phyloP scores from a whole-genome alignment of 2,888 invertebrate species.

The Physocephala rufipes region DNA sequence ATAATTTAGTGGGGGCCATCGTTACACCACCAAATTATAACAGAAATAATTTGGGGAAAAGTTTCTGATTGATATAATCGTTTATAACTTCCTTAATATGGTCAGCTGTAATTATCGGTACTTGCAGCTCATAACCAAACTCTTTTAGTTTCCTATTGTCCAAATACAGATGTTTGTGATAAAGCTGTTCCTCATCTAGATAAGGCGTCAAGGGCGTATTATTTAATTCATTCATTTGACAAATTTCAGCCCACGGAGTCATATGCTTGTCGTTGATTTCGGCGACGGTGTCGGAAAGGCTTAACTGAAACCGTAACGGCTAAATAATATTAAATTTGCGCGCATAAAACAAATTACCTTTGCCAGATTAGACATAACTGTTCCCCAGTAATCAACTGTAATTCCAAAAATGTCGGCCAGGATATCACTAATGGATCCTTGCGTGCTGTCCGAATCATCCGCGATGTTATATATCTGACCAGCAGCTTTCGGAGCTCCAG shows the following conservation, averaged over 20 bases:
- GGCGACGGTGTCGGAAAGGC: slow-evolving; percentile 82
- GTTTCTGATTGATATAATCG: slow-evolving; percentile 82
- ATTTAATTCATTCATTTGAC: slow-evolving; percentile 75
- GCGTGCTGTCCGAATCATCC: slow-evolving; percentile 83
- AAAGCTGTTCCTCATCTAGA: slow-evolving; percentile 82
- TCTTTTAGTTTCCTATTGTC: slow-evolving; percentile 74
- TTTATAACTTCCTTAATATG: slow-evolving; percentile 77
- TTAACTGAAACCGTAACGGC: slow-evolving; percentile 68
- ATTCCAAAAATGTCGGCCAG: slow-evolving; percentile 86
- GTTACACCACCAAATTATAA: slow-evolving; percentile 64
- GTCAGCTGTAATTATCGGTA: slow-evolving; percentile 73
- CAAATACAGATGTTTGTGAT: slow-evolving; percentile 82
- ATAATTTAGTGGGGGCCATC: too few species aligned
- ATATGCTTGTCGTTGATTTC: slow-evolving; percentile 95
- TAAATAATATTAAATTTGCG: too few species aligned
- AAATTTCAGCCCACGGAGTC: slow-evolving; percentile 90
- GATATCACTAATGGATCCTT: slow-evolving; percentile 83
- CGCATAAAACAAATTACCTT: slow-evolving; percentile 69
- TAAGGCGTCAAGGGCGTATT: slow-evolving; percentile 92
- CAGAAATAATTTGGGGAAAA: slow-evolving; percentile 80
- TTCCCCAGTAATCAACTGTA: slow-evolving; percentile 87
- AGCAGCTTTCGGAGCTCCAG: slow-evolving; percentile 67
- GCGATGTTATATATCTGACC: slow-evolving; percentile 82
- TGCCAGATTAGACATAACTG: slow-evolving; percentile 80
- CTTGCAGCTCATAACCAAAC: slow-evolving; percentile 70